A percentile compares a stretch with the other conserved stretches of the same genome.
Conservation (phyloP, 2,113 vertebrate species). For the Aythya baeri region DNA sequence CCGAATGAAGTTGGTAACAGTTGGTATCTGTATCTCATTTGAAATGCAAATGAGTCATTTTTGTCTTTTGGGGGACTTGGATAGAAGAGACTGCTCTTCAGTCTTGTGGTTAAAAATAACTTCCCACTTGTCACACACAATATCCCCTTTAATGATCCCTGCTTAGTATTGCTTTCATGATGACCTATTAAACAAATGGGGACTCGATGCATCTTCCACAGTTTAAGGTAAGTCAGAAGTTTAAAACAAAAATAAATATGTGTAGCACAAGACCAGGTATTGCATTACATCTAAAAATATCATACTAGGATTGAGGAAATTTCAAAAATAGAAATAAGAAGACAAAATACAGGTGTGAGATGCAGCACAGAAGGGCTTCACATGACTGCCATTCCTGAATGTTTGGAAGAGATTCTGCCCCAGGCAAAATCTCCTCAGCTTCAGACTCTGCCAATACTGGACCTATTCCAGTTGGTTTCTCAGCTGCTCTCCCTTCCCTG, state of each 20-base stretch:
- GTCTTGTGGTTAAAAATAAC: slow-evolving; percentile 48
- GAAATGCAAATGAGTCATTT: slow-evolving; percentile 60
- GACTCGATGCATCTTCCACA: neutral
- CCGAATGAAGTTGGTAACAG: slow-evolving; percentile 45
- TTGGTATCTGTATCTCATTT: slow-evolving; percentile 25
- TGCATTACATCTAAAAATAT: neutral
- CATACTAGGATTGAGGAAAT: neutral
- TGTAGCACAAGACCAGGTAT: accelerated
- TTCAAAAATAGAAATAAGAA: neutral
- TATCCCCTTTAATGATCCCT: slow-evolving; percentile 24
- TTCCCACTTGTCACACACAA: neutral
- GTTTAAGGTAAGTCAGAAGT: neutral
- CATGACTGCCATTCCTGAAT: neutral
- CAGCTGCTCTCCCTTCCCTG: neutral
- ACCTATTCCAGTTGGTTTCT: neutral
- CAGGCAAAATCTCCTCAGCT: neutral
- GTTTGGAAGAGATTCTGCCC: neutral
- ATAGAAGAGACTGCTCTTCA: slow-evolving; percentile 38
- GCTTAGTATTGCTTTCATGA: slow-evolving; percentile 2
- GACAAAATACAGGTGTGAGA: neutral
- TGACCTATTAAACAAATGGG: slow-evolving; percentile 16
- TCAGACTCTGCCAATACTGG: neutral
- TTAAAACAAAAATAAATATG: neutral
- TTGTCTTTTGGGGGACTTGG: slow-evolving; percentile 29
- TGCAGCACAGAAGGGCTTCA: neutral